Conservation (phyloP, 2,797 vertebrate genomes). For the Pelodytes ibericus region DNA sequence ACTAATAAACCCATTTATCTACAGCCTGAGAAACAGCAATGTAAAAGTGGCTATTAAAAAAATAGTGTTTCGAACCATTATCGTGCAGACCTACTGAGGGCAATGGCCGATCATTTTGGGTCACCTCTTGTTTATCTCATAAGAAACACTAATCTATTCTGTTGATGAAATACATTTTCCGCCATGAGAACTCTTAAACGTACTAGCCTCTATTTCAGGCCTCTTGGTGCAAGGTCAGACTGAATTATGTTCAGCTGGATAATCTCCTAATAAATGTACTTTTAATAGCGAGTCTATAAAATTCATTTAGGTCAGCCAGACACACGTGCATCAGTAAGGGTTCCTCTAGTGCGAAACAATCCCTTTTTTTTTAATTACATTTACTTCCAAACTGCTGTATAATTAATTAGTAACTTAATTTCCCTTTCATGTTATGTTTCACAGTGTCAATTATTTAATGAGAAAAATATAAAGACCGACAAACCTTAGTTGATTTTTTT, state of each 20-base stretch:
- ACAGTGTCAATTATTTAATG: not conserved
- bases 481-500: not conserved
- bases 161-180: not conserved
- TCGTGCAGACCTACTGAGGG: conserved; percentile 5
- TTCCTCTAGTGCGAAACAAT: not conserved
- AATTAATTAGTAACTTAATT: conserved; percentile 2
- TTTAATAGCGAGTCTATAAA: conserved; percentile 4
- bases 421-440: not conserved
- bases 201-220: not conserved
- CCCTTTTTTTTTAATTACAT: not conserved
- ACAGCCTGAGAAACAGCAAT: conserved; percentile 57
- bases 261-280: not conserved
- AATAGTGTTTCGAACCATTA: not conserved
- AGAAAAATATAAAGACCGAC: not conserved
- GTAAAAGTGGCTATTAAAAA: conserved; percentile 43
- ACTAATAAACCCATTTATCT: conserved; percentile 58
- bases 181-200: not conserved
- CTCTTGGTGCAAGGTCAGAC: not conserved
- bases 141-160: not conserved
- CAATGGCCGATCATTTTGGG: not conserved
- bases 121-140: not conserved
- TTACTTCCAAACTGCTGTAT: not conserved
- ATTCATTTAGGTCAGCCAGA: not conserved
- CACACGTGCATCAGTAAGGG: not conserved
- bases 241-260: not conserved